Base-by-base conservation (phyloP, 2,888 invertebrate species). In the Rhingia campestris region DNA sequence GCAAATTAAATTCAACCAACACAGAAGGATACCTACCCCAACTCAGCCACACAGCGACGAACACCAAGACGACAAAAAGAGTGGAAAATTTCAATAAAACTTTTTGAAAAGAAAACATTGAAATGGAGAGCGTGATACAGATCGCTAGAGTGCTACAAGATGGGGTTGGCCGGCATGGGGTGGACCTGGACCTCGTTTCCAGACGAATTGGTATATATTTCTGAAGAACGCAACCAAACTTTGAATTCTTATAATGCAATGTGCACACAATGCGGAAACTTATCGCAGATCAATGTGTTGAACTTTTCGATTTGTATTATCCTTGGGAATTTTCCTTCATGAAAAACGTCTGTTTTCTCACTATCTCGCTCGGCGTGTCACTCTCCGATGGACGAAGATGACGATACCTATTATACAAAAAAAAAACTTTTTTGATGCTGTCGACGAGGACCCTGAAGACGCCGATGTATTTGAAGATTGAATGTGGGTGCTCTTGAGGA, bases 211-310 rank as follows among this genome's bases (percentile, higher is more conserved):
- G 56, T 37, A 49, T 22, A 22, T 37, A 61, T 54, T 66, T 12
- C 45, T 39, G 47, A 41, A 10, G 58, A 56, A 56, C 14, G 4
- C 51, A 51, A 14, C 45, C 35, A 41, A 56, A 80, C 43, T 41
- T 67, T 63, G 6, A 30, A 58, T 58, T 67, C 22, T 45, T 41
- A 47, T 80, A 84, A 84, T 84, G 70, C 80, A 75, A 84, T 72
- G 56, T 84, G 84, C 84, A 80, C 70, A 84, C 79, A 84, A 84
- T 80, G 80, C 74, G 74, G 64, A 84, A 80, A 80, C 80, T 84
- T 84, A 84, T 84, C 70, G 59, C 66, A 51, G 80, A 84, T 80
- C 84, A 80, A 84, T 84, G 74, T 84, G 80, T 84, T 80, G 84
- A 80, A 84, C 84, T 84, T 77, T 80, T 75, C 54, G 74, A 84